phyloP scores from a whole-genome alignment of 1,140 invertebrate species.

The Ooceraea biroi region DNA sequence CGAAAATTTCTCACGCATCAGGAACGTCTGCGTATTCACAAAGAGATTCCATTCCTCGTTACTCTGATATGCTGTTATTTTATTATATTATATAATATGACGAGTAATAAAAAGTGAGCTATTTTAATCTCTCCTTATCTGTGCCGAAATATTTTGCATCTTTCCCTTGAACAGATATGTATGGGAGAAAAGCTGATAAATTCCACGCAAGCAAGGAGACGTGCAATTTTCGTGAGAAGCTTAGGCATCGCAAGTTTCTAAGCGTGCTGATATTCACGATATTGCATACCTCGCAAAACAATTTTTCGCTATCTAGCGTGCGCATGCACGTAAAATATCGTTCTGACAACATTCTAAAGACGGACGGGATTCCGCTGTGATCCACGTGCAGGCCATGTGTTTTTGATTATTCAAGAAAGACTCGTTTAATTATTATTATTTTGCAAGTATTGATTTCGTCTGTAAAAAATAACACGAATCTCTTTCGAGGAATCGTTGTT shows the following conservation, averaged over 20 bases:
- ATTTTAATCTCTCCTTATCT: not conserved
- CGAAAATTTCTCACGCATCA: not conserved
- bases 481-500: conserved; percentile 15
- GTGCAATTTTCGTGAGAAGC: not conserved
- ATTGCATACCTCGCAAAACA: conserved; percentile 2
- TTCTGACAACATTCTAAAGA: not conserved
- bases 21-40: not conserved
- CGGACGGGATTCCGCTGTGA: not conserved
- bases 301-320: conserved; percentile 30
- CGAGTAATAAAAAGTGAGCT: too few relatives aligned
- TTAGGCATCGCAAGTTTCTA: not conserved
- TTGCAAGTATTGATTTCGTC: not conserved
- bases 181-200: conserved; percentile 7
- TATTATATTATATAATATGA: not conserved
- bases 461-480: conserved; percentile 9
- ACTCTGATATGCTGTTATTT: not conserved
- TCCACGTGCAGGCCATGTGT: conserved; percentile 15
- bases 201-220: not conserved
- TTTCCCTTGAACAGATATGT: not conserved
- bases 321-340: conserved; percentile 7
- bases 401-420: conserved; percentile 47
- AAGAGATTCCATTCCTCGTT: not conserved
- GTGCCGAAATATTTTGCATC: not conserved
- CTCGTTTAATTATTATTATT: not conserved
- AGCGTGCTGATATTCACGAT: conserved; percentile 9